Percentiles rank a stretch among this genome's conserved stretches.
Evolutionary conservation across 2,888 invertebrate species (phyloP).

Genomic region (Notodonta ziczac): DNA sequence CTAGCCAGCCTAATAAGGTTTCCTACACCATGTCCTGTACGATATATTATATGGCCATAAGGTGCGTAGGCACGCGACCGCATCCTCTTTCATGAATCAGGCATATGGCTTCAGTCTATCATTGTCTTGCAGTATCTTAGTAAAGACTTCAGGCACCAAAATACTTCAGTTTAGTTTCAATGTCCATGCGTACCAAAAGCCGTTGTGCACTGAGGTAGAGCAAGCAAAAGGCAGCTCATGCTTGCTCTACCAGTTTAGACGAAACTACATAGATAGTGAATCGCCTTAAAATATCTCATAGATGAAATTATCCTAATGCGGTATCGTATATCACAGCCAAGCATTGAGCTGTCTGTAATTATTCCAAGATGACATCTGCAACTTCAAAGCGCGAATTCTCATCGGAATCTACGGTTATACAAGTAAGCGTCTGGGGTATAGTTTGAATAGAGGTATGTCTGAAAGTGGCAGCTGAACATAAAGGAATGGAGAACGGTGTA

Average conservation of each 20-base stretch:
- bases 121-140: neutral
- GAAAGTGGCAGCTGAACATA: constrained; percentile 78
- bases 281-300: too few species aligned
- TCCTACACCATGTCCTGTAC: constrained; percentile 44
- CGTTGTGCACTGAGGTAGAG: too few species aligned
- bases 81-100: constrained; percentile 37
- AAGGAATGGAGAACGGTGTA: constrained; percentile 72
- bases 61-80: constrained; percentile 72
- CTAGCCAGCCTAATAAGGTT: constrained; percentile 59
- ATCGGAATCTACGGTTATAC: constrained; percentile 62
- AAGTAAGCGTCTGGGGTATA: constrained; percentile 69
- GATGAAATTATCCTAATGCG: neutral
- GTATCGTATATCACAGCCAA: constrained; percentile 5
- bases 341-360: constrained; percentile 22
- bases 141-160: too few species aligned
- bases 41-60: constrained; percentile 59
- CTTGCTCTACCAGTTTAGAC: too few species aligned
- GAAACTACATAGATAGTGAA: too few species aligned
- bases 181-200: too few species aligned
- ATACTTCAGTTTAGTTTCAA: too few species aligned
- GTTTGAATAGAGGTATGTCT: constrained; percentile 73
- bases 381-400: constrained; percentile 46
- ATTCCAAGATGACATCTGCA: constrained; percentile 41
- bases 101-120: constrained; percentile 1
- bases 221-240: too few species aligned